phyloP scores from a whole-genome alignment of 2,888 invertebrate species.

The Seira ritae region DNA sequence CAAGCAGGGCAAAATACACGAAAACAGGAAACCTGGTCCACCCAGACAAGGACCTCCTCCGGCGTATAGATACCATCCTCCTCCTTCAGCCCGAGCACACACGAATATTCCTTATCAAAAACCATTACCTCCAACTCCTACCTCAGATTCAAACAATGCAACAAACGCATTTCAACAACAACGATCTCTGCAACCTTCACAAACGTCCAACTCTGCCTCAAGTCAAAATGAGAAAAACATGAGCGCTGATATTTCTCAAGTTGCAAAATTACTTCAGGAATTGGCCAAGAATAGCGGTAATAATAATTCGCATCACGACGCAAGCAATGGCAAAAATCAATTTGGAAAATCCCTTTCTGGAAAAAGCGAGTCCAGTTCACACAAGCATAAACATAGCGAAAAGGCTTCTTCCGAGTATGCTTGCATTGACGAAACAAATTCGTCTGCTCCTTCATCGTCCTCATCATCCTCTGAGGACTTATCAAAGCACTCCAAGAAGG shows the following conservation, averaged over 20 bases:
- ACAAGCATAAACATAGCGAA: too few relatives aligned
- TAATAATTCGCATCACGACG: too few relatives aligned
- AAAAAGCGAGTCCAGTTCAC: background rate
- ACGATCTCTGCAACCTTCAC: background rate
- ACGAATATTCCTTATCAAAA: slow-evolving; percentile 32
- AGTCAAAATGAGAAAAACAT: slow-evolving; percentile 7
- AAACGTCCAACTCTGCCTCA: background rate
- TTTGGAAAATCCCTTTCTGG: background rate
- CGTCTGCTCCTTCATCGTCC: slow-evolving; percentile 35
- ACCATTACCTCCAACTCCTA: slow-evolving; percentile 62
- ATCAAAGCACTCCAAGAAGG: slow-evolving; percentile 30
- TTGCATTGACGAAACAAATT: slow-evolving; percentile 57
- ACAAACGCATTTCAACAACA: too few relatives aligned
- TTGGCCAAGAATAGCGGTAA: slow-evolving; percentile 38
- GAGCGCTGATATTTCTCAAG: slow-evolving; percentile 55
- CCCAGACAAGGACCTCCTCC: background rate
- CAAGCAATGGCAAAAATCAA: background rate
- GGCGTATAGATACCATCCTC: slow-evolving; percentile 18
- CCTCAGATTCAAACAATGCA: background rate
- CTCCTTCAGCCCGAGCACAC: slow-evolving; percentile 32
- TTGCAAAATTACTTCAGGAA: slow-evolving; percentile 60
- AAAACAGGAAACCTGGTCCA: background rate
- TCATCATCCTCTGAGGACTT: slow-evolving; percentile 31
- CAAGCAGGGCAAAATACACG: slow-evolving; percentile 41
- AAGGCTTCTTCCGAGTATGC: slow-evolving; percentile 46